These are phyloP conservation scores for Noctua janthina DNA, from an alignment of 2,888 invertebrate species.

Conservation along the genomic window DNA sequence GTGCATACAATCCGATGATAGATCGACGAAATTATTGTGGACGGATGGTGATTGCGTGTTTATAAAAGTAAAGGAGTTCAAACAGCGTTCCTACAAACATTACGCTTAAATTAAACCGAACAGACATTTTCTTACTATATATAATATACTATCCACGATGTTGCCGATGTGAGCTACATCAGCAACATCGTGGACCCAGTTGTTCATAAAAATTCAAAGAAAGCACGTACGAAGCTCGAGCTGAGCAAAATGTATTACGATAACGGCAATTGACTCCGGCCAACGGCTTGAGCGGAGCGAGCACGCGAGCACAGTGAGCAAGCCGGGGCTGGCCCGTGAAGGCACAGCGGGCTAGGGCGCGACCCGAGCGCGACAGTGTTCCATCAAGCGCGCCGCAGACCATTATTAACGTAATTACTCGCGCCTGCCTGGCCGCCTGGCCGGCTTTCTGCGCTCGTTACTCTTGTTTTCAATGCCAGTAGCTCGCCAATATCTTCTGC, in stretches of 20 bases:
- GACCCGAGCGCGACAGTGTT: no score
- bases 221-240: conserved; percentile 33
- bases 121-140: not conserved
- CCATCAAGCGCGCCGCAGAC: not conserved
- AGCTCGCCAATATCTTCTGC: not conserved
- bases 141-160: not conserved
- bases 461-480: not conserved
- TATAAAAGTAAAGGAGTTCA: conserved; percentile 2
- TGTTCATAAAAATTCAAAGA: conserved; percentile 24
- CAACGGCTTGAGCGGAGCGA: not conserved
- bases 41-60: conserved; percentile 26
- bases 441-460: not conserved
- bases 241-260: conserved; percentile 52
- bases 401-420: not conserved
- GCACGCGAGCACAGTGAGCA: conserved; percentile 18
- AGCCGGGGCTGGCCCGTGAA: no score
- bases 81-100: not conserved
- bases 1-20: not conserved
- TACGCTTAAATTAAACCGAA: not conserved
- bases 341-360: not conserved
- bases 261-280: conserved; percentile 44
- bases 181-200: not conserved
- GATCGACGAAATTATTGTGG: conserved; percentile 14
- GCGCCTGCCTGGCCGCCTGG: not conserved
- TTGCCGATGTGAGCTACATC: not conserved